Percentiles rank a stretch among this genome's conserved stretches.
Conservation (phyloP, 2,888 invertebrate species). For the Sialis lutaria region DNA sequence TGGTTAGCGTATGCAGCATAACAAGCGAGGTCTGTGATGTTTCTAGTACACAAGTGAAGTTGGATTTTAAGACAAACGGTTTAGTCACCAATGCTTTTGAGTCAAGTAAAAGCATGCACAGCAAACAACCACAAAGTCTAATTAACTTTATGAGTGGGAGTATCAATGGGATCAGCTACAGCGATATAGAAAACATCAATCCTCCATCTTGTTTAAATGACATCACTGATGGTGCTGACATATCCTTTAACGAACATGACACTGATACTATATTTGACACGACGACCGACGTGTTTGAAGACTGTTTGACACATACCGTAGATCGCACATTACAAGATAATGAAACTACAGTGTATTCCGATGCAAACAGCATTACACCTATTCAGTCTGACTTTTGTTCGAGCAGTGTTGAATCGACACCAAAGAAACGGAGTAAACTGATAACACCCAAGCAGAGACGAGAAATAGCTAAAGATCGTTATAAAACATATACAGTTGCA, state of each 20-base stretch:
- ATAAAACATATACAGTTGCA: conserved; percentile 66
- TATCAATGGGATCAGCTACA: conserved; percentile 22
- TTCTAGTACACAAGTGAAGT: conserved; percentile 9
- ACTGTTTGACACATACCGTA: conserved; percentile 33
- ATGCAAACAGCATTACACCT: conserved; percentile 40
- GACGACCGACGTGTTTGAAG: conserved; percentile 36
- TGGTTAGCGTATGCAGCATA: conserved; percentile 70
- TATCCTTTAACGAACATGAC: conserved; percentile 25
- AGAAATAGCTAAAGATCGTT: conserved; percentile 57
- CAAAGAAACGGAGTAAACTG: conserved; percentile 36
- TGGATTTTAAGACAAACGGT: conserved; percentile 24
- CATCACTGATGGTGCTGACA: conserved; percentile 35
- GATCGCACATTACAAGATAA: conserved; percentile 18
- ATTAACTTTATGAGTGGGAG: conserved; percentile 15
- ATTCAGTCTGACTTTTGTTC: conserved; percentile 42
- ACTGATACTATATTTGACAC: conserved; percentile 36
- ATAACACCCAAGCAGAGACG: conserved; percentile 66
- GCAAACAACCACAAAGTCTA: conserved; percentile 31
- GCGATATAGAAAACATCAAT: conserved; percentile 49
- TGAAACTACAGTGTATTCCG: conserved; percentile 24
- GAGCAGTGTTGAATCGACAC: conserved; percentile 61
- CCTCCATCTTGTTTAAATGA: conserved; percentile 58
- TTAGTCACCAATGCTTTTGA: conserved; percentile 18
- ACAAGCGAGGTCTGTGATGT: conserved; percentile 58
- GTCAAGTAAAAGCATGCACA: conserved; percentile 24